Conservation (phyloP, 2,888 invertebrate genomes). For the Drosophila eohydei region DNA sequence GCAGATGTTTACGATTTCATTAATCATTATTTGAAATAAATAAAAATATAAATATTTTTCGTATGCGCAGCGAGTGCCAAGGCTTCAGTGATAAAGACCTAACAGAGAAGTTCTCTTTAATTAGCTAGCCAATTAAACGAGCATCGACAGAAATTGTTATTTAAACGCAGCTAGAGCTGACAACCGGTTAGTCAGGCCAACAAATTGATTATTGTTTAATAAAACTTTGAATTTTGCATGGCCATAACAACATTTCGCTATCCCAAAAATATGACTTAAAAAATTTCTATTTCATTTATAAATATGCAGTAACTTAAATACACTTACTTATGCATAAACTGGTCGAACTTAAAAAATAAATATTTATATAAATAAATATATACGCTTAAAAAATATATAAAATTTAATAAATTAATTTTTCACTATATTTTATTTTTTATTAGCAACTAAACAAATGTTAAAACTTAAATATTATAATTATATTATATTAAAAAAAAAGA, state of each 20-base stretch:
- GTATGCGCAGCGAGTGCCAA: constrained; percentile 4
- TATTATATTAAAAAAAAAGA: no score
- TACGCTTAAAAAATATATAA: no score
- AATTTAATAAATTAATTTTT: no score
- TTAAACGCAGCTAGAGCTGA: constrained; percentile 16
- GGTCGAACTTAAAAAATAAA: no score
- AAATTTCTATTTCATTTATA: neutral
- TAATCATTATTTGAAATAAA: constrained; percentile 5
- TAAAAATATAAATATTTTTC: neutral
- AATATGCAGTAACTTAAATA: neutral
- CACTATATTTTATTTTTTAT: neutral
- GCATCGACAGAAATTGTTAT: constrained; percentile 20
- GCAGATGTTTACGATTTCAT: constrained; percentile 49
- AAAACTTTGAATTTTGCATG: constrained; percentile 23
- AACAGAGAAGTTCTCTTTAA: constrained; percentile 40
- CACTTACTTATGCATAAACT: neutral
- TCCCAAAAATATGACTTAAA: constrained; percentile 4
- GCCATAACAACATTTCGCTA: constrained; percentile 32
- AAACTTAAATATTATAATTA: no score
- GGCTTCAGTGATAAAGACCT: constrained; percentile 31
- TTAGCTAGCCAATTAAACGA: constrained; percentile 36
- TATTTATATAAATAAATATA: no score
- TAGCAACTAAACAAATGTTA: no score
- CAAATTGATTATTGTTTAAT: neutral
- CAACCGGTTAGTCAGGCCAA: constrained; percentile 52